Percentiles rank a stretch among this genome's conserved stretches.
Evolutionary conservation across 1,140 invertebrate species (phyloP).

Genomic region (Metopolophium dirhodum): DNA sequence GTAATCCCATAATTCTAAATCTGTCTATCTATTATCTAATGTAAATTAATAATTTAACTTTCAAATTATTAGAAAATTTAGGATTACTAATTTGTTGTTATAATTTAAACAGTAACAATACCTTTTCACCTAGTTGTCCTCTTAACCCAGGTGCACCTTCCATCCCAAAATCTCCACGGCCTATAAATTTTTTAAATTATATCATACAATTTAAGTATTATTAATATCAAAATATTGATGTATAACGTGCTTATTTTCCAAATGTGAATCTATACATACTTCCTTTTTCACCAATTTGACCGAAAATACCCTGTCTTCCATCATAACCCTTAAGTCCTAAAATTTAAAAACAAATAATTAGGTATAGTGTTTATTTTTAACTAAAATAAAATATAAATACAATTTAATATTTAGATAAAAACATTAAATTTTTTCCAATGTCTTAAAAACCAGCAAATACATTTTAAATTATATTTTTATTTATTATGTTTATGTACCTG

Average conservation of each 20-base stretch:
- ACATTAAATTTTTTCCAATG: neutral
- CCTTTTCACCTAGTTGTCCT: conserved; percentile 57
- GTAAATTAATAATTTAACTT: neutral
- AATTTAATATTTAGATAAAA: neutral
- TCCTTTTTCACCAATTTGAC: conserved; percentile 57
- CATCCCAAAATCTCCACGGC: conserved; percentile 41
- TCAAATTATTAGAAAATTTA: neutral
- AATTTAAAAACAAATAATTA: conserved; percentile 1
- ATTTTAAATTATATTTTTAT: neutral
- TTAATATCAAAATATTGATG: neutral
- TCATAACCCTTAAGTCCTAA: conserved; percentile 47
- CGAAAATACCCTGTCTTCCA: conserved; percentile 56
- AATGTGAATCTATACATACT: neutral
- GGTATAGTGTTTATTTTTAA: neutral
- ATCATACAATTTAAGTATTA: neutral
- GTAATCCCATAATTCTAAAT: neutral
- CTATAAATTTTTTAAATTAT: neutral
- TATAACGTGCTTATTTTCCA: neutral
- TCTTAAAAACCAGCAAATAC: neutral
- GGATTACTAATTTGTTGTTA: neutral
- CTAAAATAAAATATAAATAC: neutral
- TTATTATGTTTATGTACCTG: conserved; percentile 59
- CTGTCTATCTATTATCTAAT: too few species aligned
- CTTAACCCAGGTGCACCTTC: conserved; percentile 51
- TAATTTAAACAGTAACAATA: neutral